Evolutionary conservation across 1,140 invertebrate species (phyloP), one percentile per base, ranked within the genome.

Genomic region (Atopsyche davidsoni): DNA sequence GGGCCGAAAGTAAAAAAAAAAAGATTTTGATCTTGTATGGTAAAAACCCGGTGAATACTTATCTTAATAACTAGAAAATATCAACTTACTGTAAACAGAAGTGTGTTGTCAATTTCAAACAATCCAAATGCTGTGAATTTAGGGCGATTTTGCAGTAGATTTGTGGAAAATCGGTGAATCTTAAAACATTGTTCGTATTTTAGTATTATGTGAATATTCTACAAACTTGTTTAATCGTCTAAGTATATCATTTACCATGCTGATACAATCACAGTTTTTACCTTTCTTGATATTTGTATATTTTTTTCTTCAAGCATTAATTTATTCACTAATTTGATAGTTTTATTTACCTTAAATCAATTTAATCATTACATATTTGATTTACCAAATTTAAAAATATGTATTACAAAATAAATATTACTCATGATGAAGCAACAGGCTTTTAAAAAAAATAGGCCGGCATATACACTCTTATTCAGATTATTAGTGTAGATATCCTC

Each of bases 81-180:
- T n/a, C 17, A 14, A 46, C 34, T 22, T 38, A 46, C 45, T n/a
- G 45, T 36, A 46, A 36, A 46, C 24, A 46, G 2, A 4, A 46
- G 45, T 13, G 45, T 22, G 18, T 46, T 35, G 13, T 46, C 45
- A n/a, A 46, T 36, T 36, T 10, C 16, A 38, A 46, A 46, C 10
- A 46, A 14, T 11, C 45, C 45, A 32, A 3, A 13, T 35, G 24
- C 45, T 11, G 2, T 38, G 18, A 32, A 46, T 23, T 3, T 18
- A 1, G 45, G 45, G 14, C 6, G 11, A 19, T 35, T 13, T 24
- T 46, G 45, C 10, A 46, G 18, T 4, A 46, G 7, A 38, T 46
- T 18, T 4, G 45, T 46, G 2, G 40, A 42, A 25, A 42, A 42
- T 3, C 19, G 18, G 10, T 42, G 40, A 4, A 42, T 13, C 40